Evolutionary conservation across 2,888 invertebrate genomes (phyloP).

Genomic region (Tetragonisca angustula): DNA sequence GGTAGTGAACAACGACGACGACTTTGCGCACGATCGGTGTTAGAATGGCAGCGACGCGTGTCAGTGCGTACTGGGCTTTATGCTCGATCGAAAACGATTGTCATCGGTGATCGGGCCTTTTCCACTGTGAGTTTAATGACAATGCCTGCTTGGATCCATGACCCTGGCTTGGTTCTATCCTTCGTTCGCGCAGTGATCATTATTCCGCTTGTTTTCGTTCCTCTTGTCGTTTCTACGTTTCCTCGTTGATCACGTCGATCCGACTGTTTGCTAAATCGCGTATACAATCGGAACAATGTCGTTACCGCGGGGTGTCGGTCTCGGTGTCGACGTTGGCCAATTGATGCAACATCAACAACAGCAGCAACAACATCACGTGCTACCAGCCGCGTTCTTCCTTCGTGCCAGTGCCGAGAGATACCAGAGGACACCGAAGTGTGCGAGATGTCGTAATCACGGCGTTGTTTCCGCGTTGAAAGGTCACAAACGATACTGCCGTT

Average conservation of each 20-base stretch:
- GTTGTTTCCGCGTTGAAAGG: slow-evolving; percentile 98
- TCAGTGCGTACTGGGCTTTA: slow-evolving; percentile 41
- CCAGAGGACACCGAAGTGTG: slow-evolving; percentile 98
- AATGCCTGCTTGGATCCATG: slow-evolving; percentile 6
- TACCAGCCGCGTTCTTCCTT: slow-evolving; percentile 95
- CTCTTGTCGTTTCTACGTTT: not conserved
- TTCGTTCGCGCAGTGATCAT: slow-evolving; percentile 11
- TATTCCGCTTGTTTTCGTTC: not conserved
- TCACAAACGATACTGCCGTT: slow-evolving; percentile 97
- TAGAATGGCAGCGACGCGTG: slow-evolving; percentile 51
- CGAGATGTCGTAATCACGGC: slow-evolving; percentile 98
- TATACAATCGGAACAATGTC: slow-evolving; percentile 87
- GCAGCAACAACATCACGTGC: slow-evolving; percentile 87
- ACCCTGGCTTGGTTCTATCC: not conserved
- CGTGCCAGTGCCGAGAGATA: slow-evolving; percentile 94
- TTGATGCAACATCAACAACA: slow-evolving; percentile 92
- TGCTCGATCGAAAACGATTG: slow-evolving; percentile 29
- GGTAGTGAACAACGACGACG: slow-evolving; percentile 33
- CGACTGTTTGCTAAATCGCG: not conserved
- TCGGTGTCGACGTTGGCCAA: slow-evolving; percentile 94
- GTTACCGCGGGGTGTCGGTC: slow-evolving; percentile 93
- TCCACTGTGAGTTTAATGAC: not conserved
- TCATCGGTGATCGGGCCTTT: slow-evolving; percentile 46
- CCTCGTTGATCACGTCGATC: not conserved
- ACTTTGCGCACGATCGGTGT: not conserved